Base-by-base conservation (phyloP, 2,888 invertebrate species). In the Zeuzera pyrina region DNA sequence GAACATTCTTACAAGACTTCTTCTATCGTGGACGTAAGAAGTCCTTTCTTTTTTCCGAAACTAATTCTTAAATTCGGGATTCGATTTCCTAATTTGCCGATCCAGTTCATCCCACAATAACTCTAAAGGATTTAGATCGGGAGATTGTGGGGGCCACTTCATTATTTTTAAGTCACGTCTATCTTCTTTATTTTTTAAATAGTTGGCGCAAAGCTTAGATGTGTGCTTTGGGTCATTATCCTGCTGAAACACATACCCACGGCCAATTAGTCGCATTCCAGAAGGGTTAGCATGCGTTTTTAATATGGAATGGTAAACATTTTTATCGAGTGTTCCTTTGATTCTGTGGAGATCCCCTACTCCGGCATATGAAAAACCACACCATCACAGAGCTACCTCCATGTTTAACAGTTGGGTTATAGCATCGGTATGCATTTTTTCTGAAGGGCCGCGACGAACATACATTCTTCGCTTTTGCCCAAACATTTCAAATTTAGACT, bases 221-320 rank as follows among this genome's bases (percentile, higher is more conserved):
- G n/a, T n/a, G n/a, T n/a, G n/a, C n/a, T n/a, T n/a, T n/a, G n/a
- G n/a, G n/a, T n/a, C n/a, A n/a, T 6, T 24, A 10, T 10, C 24
- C 3, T 24, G 24, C 10, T 24, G 24, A 10, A 24, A 24, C 4
- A 24, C 10, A 10, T n/a, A 24, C n/a, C 24, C 24, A 24, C 10
- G 8, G 6, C 24, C 24, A 24, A 24, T 24, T 10, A 24, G 10
- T n/a, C 24, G 24, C 10, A 24, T 6, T n/a, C 24, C 24, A 10
- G 24, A 24, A 24, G 24, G 24, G 10, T n/a, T 10, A 24, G 24
- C 10, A 19, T 19, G 19, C 19, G 19, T 19, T 19, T 19, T 19
- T 8, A 19, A 19, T 19, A 19, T 19, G 19, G 19, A 19, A 19
- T 19, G 19, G 24, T 24, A 24, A 6, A 4, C 3, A 6, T 24